Percentiles rank a stretch among this genome's conserved stretches.
phyloP scores from a whole-genome alignment of 1,140 invertebrate species.

The Drusus annulatus region DNA sequence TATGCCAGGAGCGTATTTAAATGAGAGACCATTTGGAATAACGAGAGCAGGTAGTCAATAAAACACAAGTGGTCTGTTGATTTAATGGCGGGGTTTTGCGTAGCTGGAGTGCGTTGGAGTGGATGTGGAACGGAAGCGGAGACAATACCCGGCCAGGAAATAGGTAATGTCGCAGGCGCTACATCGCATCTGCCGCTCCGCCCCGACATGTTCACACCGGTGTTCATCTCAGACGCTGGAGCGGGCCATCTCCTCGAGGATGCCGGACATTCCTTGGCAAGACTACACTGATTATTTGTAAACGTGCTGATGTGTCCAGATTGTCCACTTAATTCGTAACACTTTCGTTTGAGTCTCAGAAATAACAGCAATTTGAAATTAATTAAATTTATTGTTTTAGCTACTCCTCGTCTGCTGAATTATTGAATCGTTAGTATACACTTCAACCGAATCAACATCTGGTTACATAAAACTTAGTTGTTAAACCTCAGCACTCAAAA shows the following conservation, averaged over 20 bases:
- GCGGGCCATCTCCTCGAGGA: too few species aligned
- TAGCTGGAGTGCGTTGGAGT: not conserved
- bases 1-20: too few species aligned
- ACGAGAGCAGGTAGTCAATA: constrained; percentile 7
- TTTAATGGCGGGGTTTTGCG: not conserved
- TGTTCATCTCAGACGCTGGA: too few species aligned
- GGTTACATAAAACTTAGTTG: not conserved
- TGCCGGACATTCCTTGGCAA: too few species aligned
- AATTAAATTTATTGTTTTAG: not conserved
- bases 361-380: not conserved
- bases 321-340: too few species aligned
- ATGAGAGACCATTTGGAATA: not conserved
- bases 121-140: constrained; percentile 21
- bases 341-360: too few species aligned
- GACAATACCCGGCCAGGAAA: constrained; percentile 26
- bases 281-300: too few species aligned
- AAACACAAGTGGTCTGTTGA: constrained; percentile 26
- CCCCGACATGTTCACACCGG: too few species aligned
- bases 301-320: too few species aligned
- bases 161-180: not conserved
- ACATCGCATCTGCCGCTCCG: not conserved
- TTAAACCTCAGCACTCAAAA: too few species aligned
- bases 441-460: not conserved
- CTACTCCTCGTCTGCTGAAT: not conserved
- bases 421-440: not conserved